Evolutionary conservation across 2,888 invertebrate genomes (phyloP).

Genomic region (Macaria notata): DNA sequence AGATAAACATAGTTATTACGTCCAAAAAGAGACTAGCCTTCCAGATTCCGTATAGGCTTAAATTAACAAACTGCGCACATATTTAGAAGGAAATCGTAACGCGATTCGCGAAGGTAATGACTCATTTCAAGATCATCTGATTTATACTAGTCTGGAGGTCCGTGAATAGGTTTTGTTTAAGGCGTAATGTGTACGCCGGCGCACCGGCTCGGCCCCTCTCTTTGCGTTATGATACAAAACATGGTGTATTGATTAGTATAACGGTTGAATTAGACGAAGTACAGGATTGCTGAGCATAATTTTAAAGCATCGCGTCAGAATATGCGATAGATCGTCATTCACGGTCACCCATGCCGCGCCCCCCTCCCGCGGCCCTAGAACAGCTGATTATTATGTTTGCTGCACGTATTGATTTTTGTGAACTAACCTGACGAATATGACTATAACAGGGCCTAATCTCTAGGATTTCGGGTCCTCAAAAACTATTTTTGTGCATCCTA

Average conservation of each 20-base stretch:
- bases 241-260: neutral
- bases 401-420: constrained; percentile 76
- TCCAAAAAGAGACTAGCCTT: constrained; percentile 9
- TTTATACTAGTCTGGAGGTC: constrained; percentile 10
- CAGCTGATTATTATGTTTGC: constrained; percentile 79
- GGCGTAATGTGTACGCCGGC: neutral
- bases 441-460: constrained; percentile 40
- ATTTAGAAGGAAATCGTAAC: constrained; percentile 31
- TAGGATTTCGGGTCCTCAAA: constrained; percentile 19
- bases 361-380: constrained; percentile 64
- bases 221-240: neutral
- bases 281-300: constrained; percentile 37
- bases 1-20: constrained; percentile 6
- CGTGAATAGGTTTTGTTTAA: neutral
- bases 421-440: constrained; percentile 63
- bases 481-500: constrained; percentile 30
- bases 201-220: constrained; percentile 1
- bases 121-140: constrained; percentile 36
- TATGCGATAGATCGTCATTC: constrained; percentile 52
- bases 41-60: constrained; percentile 14
- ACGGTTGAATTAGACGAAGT: constrained; percentile 38
- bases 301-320: constrained; percentile 55
- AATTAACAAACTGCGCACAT: constrained; percentile 43
- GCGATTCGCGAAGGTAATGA: constrained; percentile 42
- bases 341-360: constrained; percentile 71